Conservation (phyloP, 2,888 invertebrate genomes). For the Limnephilus rhombicus region DNA sequence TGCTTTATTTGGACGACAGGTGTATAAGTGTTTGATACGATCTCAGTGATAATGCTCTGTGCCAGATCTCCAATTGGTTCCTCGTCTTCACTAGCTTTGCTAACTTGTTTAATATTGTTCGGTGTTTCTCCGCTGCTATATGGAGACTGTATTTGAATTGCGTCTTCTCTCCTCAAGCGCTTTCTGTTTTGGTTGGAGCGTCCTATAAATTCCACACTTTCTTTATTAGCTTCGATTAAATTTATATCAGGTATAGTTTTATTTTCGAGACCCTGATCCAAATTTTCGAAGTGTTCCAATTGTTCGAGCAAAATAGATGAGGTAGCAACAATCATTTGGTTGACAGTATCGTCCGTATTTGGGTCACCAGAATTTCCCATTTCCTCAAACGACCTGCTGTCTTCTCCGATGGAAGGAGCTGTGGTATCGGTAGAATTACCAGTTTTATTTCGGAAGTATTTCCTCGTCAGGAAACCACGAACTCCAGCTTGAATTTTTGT, state of each 20-base stretch:
- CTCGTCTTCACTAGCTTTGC: slow-evolving; percentile 74
- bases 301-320: slow-evolving; percentile 62
- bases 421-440: slow-evolving; percentile 72
- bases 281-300: slow-evolving; percentile 64
- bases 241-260: slow-evolving; percentile 58
- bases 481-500: slow-evolving; percentile 84
- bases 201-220: slow-evolving; percentile 44
- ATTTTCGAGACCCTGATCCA: slow-evolving; percentile 51
- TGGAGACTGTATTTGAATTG: slow-evolving; percentile 76
- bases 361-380: slow-evolving; percentile 49
- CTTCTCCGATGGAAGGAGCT: slow-evolving; percentile 71
- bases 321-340: slow-evolving; percentile 61
- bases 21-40: slow-evolving; percentile 59
- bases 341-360: slow-evolving; percentile 61
- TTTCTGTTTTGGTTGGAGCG: slow-evolving; percentile 73
- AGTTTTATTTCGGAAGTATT: slow-evolving; percentile 74
- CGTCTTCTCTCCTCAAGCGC: slow-evolving; percentile 76
- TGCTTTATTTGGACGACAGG: slow-evolving; percentile 51
- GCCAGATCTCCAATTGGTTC: slow-evolving; percentile 68
- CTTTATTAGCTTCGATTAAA: slow-evolving; percentile 58
- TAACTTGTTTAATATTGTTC: slow-evolving; percentile 74
- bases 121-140: slow-evolving; percentile 67
- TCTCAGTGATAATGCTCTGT: slow-evolving; percentile 64
- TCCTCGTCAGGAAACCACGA: slow-evolving; percentile 82
- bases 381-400: slow-evolving; percentile 69